Evolutionary conservation across 2,113 vertebrate species (phyloP), one percentile per base, ranked within the genome.

Genomic region (Prinia subflava): DNA sequence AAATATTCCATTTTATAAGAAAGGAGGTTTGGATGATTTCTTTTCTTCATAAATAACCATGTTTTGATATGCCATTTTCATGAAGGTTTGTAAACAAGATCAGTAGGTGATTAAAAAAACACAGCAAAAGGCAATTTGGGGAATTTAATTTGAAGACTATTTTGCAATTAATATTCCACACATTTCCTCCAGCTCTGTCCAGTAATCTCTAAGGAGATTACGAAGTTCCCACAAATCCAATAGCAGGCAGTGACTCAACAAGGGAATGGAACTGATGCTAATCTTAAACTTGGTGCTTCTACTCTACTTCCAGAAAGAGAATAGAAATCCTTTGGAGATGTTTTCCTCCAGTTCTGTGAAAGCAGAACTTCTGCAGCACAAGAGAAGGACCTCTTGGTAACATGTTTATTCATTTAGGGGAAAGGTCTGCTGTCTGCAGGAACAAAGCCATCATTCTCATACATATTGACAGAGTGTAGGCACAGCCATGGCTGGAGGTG

Each of bases 1-100:
- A 91, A 73, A 37, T 49, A 78, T 75, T 95, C 70, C 5, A 18
- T 80, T 85, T 91, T 50, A 47, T 74, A 24, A 37, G 13, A 87
- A 94, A 90, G 46, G 65, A 69, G 46, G 35, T 76, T 65, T 83
- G 82, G 42, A 62, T 95, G 13, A 79, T 87, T 94, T 76, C 42
- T 79, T 95, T 91, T 92, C 78, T 82, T 94, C 74, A 92, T 96
- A 94, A 97, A 85, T 92, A 91, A 67, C 55, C 70, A 85, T 90
- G 50, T 44, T 93, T 91, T 79, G 44, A 67, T 79, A 80, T 4
- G 30, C 27, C 20, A 85, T 93, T 88, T 95, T 39, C 82, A 94
- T 93, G 82, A 65, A 94, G 35, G 28, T 86, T 96, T 13, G 9
- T 95, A 94, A 95, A 95, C 84, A 95, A 94, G 85, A 87, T 47